phyloP scores from a whole-genome alignment of 2,888 invertebrate species.

The Rotaria magnacalcarata region DNA sequence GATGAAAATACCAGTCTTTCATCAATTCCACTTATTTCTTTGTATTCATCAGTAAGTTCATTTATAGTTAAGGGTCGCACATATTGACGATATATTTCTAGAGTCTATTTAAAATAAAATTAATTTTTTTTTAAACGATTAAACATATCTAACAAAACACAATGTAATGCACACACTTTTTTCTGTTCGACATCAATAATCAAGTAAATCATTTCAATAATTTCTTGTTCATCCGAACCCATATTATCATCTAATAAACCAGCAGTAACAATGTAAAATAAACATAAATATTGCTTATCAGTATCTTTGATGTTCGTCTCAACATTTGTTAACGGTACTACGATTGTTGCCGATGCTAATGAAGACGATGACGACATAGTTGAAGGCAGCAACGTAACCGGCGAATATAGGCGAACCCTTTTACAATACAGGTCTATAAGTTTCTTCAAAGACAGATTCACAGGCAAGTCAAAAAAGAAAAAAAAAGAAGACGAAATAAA shows the following conservation, averaged over 20 bases:
- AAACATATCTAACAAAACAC: too few species aligned
- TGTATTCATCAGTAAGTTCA: slow-evolving; percentile 69
- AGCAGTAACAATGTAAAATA: slow-evolving; percentile 84
- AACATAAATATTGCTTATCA: slow-evolving; percentile 70
- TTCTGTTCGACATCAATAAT: slow-evolving; percentile 21
- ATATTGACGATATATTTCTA: slow-evolving; percentile 81
- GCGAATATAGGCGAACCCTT: slow-evolving; percentile 24
- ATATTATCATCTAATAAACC: slow-evolving; percentile 81
- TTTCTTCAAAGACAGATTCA: background rate
- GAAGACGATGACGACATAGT: background rate
- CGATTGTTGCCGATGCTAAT: background rate
- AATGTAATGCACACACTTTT: background rate
- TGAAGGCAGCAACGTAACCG: slow-evolving; percentile 1
- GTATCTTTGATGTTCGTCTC: background rate
- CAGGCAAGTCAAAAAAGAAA: background rate
- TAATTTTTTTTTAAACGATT: too few species aligned
- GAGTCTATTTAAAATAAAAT: slow-evolving; percentile 67
- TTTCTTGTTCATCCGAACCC: slow-evolving; percentile 90
- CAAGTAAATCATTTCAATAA: slow-evolving; percentile 68
- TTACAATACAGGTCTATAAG: slow-evolving; percentile 8
- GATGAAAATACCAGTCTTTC: slow-evolving; percentile 66
- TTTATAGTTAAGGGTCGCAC: slow-evolving; percentile 63
- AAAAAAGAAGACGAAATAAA: background rate
- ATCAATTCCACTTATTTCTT: slow-evolving; percentile 67
- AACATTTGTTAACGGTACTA: background rate